These are phyloP conservation scores for Pristionchus mayeri DNA, from an alignment of 2,888 invertebrate species.

Conservation along the genomic window DNA sequence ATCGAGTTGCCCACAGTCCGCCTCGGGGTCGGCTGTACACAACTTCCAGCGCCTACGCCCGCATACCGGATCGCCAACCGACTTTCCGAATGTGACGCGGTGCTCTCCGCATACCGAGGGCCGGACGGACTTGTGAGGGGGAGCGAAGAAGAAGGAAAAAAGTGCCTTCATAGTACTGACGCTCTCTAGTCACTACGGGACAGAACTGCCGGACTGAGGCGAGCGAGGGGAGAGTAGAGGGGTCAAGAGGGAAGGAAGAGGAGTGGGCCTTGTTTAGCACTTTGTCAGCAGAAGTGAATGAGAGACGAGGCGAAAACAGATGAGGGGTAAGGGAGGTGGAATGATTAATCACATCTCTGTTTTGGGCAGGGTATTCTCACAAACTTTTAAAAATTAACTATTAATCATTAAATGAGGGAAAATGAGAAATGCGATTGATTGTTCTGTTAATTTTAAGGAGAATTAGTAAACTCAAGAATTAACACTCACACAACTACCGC, in stretches of 20 bases:
- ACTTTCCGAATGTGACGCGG: neutral
- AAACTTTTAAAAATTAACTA: too few relatives aligned
- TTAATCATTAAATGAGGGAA: too few relatives aligned
- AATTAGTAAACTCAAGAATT: too few relatives aligned
- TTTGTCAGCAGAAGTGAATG: too few relatives aligned
- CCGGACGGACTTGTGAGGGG: conserved; percentile 2
- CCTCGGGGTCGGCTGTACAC: neutral
- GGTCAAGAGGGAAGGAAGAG: too few relatives aligned
- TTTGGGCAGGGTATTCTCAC: too few relatives aligned
- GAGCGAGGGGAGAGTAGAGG: neutral
- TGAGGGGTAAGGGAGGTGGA: too few relatives aligned
- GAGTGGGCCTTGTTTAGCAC: too few relatives aligned
- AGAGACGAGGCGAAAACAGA: too few relatives aligned
- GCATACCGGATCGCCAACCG: too few relatives aligned
- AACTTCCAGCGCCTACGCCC: neutral
- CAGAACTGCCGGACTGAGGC: neutral
- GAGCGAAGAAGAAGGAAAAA: neutral
- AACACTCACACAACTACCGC: too few relatives aligned
- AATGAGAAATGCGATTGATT: neutral
- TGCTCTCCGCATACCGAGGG: neutral
- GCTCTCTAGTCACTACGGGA: neutral
- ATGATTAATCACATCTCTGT: too few relatives aligned
- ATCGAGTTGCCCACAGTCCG: conserved; percentile 14
- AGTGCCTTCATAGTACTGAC: neutral
- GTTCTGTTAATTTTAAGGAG: neutral